A percentile compares a stretch with the other conserved stretches of the same genome.
Evolutionary conservation across 1,140 invertebrate species (phyloP).

Genomic region (Batillaria attramentaria): DNA sequence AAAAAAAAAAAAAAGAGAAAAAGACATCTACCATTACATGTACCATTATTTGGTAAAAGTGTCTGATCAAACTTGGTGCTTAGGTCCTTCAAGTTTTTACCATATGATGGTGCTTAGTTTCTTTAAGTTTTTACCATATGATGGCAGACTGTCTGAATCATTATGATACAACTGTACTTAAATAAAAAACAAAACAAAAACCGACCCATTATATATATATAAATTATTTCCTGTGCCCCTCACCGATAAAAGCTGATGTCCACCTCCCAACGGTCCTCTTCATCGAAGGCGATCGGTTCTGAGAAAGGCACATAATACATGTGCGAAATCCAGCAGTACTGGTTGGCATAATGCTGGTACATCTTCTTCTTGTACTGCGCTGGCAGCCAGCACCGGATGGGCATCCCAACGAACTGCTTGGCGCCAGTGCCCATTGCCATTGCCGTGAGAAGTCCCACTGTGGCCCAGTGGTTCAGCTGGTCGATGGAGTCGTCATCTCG

Average conservation of each 20-base stretch:
- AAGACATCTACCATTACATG: too few species aligned
- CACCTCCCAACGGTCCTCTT: constrained; percentile 44
- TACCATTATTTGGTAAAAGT: too few species aligned
- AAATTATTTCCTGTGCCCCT: too few species aligned
- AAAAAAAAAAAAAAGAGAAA: too few species aligned
- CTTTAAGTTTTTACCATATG: too few species aligned
- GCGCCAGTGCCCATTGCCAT: constrained; percentile 87
- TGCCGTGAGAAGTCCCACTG: constrained; percentile 85
- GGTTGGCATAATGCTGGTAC: constrained; percentile 63
- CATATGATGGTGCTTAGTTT: too few species aligned
- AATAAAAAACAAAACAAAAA: background rate
- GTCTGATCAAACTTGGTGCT: too few species aligned
- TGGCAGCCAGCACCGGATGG: constrained; percentile 83
- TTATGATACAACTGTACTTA: background rate
- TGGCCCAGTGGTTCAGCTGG: constrained; percentile 49
- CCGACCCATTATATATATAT: too few species aligned
- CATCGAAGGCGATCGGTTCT: constrained; percentile 69
- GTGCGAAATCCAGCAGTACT: constrained; percentile 72
- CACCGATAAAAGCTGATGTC: constrained; percentile 31
- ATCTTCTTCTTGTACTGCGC: constrained; percentile 49
- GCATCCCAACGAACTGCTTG: constrained; percentile 92
- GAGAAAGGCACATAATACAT: constrained; percentile 74
- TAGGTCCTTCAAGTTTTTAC: background rate
- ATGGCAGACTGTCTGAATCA: too few species aligned
- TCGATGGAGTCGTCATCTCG: constrained; percentile 54